phyloP scores from a whole-genome alignment of 2,113 vertebrate species.

The Pungitius pungitius region DNA sequence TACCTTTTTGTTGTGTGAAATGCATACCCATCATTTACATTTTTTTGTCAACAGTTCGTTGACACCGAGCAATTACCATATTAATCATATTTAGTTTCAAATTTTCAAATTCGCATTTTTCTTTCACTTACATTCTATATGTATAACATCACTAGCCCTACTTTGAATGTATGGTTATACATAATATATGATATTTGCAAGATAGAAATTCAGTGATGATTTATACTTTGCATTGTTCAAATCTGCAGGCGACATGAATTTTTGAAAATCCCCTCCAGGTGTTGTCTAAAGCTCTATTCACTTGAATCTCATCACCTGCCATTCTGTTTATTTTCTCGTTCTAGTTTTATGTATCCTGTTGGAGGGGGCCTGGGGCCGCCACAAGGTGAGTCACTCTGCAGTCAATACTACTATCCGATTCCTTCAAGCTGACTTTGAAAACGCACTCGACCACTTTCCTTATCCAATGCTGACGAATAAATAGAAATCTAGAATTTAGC shows the following conservation, averaged over 20 bases:
- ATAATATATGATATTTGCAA: background rate
- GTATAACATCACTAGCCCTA: background rate
- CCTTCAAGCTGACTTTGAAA: background rate
- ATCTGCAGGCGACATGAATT: background rate
- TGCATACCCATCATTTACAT: background rate
- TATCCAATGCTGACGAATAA: background rate
- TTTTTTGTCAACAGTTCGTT: background rate
- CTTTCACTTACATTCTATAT: background rate
- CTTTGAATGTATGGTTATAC: background rate
- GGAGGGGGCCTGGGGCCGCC: slow-evolving; percentile 88
- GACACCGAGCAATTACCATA: background rate
- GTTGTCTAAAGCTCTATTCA: background rate
- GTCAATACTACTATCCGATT: background rate
- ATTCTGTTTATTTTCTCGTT: slow-evolving; percentile 46
- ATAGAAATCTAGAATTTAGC: slow-evolving; percentile 23
- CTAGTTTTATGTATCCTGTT: slow-evolving; percentile 96
- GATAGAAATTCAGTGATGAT: background rate
- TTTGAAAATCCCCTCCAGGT: background rate
- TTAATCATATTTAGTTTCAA: background rate
- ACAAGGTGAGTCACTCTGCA: slow-evolving; percentile 86
- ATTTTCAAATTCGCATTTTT: background rate
- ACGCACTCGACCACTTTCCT: background rate
- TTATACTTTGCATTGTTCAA: background rate
- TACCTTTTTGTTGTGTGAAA: background rate
- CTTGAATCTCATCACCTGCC: slow-evolving; percentile 51